Conservation (phyloP, 1,140 invertebrate species). For the Atta cephalotes region DNA sequence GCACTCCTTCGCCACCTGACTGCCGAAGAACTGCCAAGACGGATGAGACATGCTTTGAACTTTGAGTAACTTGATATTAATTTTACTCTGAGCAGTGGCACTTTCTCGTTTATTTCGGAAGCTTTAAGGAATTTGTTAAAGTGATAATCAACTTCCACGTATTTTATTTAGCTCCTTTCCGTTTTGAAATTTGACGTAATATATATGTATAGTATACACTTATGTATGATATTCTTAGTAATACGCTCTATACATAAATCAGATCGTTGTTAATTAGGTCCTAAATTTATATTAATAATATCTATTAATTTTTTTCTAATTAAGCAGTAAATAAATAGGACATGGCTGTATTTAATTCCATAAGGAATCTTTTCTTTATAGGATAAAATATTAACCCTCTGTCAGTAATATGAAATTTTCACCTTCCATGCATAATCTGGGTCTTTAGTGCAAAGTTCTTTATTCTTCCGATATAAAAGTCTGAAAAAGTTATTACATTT, state of each 20-base stretch:
- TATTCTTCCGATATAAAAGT: too few relatives aligned
- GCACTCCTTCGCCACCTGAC: constrained; percentile 52
- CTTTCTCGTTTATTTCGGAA: constrained; percentile 51
- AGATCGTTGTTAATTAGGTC: neutral
- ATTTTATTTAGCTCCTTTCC: neutral
- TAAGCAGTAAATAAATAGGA: neutral
- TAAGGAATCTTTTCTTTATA: neutral
- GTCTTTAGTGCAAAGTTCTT: too few relatives aligned
- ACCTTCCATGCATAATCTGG: too few relatives aligned
- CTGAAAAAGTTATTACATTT: too few relatives aligned
- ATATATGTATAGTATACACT: neutral
- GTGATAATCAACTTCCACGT: neutral
- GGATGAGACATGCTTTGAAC: constrained; percentile 60
- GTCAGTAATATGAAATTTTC: too few relatives aligned
- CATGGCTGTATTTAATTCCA: neutral
- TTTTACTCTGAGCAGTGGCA: constrained; percentile 44
- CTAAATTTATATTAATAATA: neutral
- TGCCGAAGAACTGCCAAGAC: constrained; percentile 55
- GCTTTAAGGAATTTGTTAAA: constrained; percentile 45
- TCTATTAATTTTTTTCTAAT: neutral
- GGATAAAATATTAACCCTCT: neutral
- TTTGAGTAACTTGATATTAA: constrained; percentile 61
- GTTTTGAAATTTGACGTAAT: neutral
- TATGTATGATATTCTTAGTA: neutral
- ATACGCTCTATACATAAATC: neutral